Conservation (phyloP, 1,140 invertebrate genomes). For the Carposina sasakii region DNA sequence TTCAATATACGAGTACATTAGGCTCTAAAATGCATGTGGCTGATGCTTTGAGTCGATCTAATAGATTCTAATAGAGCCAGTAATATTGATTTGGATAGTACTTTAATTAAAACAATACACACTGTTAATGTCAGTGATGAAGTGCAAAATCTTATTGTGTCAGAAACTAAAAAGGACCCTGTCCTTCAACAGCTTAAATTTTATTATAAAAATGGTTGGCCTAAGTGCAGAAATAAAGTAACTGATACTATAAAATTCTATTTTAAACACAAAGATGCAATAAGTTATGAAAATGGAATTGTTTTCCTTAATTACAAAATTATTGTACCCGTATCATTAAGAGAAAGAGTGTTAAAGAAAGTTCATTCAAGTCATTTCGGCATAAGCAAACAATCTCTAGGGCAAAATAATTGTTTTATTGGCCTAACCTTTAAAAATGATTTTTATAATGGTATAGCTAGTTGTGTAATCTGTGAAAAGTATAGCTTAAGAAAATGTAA, state of each 20-base stretch:
- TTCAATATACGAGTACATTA: neutral
- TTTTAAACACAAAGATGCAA: no score
- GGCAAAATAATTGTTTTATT: no score
- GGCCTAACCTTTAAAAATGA: no score
- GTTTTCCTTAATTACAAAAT: no score
- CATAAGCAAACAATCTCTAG: constrained; percentile 3
- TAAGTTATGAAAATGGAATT: no score
- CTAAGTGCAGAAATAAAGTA: neutral
- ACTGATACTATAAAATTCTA: neutral
- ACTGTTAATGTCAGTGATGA: no score
- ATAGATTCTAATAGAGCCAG: no score
- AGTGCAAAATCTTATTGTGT: no score
- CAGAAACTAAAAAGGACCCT: neutral
- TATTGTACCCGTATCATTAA: no score
- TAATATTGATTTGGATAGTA: no score
- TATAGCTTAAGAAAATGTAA: constrained; percentile 3
- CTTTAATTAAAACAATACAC: neutral
- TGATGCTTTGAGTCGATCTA: neutral
- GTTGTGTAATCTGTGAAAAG: no score
- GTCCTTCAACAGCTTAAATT: neutral
- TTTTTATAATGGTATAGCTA: no score
- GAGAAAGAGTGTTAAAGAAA: neutral
- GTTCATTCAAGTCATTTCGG: constrained; percentile 1
- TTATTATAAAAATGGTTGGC: constrained; percentile 9
- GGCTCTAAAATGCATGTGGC: constrained; percentile 5